A percentile compares a stretch with the other conserved stretches of the same genome.
These are phyloP conservation scores for Trachelus stipa DNA, from an alignment of 2,888 invertebrate species.

Conservation along the genomic window DNA sequence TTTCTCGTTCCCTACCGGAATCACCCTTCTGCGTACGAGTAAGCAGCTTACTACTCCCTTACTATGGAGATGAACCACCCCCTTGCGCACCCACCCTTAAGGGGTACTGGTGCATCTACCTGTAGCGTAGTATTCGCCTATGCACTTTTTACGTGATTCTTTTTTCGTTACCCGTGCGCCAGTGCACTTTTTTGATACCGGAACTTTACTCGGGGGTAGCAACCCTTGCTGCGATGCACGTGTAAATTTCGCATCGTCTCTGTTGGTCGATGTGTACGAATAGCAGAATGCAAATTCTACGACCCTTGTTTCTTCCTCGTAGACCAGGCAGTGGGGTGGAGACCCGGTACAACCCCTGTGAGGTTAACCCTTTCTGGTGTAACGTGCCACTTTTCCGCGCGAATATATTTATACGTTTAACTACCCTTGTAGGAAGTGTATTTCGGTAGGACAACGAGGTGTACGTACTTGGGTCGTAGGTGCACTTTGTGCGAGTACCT, in stretches of 20 bases:
- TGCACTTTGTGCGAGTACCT: background rate
- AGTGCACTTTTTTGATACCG: background rate
- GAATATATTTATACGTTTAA: background rate
- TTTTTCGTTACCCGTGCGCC: background rate
- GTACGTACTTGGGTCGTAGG: too few relatives aligned
- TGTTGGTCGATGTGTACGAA: background rate
- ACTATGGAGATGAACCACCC: background rate
- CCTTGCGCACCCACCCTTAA: background rate
- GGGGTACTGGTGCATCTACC: background rate
- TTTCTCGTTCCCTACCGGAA: background rate
- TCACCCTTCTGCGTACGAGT: conserved; percentile 1
- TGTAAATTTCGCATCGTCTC: background rate
- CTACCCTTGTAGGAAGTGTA: background rate
- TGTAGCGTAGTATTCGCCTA: background rate
- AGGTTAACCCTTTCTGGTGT: background rate
- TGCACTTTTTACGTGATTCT: background rate
- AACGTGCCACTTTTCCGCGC: background rate
- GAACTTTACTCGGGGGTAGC: background rate
- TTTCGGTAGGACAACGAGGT: background rate
- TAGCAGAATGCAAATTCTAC: background rate
- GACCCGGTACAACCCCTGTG: background rate
- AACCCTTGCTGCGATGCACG: background rate
- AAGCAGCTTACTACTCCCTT: background rate
- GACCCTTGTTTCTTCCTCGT: background rate
- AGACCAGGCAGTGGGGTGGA: background rate